Evolutionary conservation across 2,888 invertebrate genomes (phyloP).

Genomic region (Caenorhabditis auriculariae): DNA sequence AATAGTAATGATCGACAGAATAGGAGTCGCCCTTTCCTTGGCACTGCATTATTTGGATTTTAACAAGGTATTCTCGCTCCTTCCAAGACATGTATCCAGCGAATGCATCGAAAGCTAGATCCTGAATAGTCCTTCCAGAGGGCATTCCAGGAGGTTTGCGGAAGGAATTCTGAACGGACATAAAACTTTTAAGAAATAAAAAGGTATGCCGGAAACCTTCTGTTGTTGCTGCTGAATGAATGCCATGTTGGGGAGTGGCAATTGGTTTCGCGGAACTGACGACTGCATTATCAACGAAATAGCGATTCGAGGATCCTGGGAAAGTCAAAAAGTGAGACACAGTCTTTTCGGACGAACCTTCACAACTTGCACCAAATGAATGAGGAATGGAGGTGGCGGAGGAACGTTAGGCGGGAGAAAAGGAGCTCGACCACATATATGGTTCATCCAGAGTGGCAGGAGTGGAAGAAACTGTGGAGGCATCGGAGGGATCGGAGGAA

Average conservation of each 20-base stretch:
- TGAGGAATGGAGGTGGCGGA: constrained; percentile 36
- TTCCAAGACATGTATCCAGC: constrained; percentile 85
- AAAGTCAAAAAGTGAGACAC: background rate
- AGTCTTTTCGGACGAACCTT: constrained; percentile 10
- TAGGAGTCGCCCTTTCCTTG: constrained; percentile 91
- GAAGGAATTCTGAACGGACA: constrained; percentile 1
- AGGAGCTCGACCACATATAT: constrained; percentile 16
- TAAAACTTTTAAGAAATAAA: background rate
- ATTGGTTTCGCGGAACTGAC: constrained; percentile 10
- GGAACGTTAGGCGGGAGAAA: constrained; percentile 34
- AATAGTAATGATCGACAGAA: constrained; percentile 94
- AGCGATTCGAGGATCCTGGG: constrained; percentile 24
- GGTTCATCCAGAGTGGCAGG: constrained; percentile 35
- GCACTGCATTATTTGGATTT: constrained; percentile 85
- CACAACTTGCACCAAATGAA: constrained; percentile 20
- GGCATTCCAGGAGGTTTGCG: constrained; percentile 39
- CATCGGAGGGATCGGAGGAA: constrained; percentile 22
- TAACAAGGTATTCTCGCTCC: constrained; percentile 93
- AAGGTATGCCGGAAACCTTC: background rate
- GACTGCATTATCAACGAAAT: constrained; percentile 21
- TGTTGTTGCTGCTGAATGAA: constrained; percentile 2
- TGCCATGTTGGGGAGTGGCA: constrained; percentile 8
- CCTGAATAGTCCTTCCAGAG: constrained; percentile 55
- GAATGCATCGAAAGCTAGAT: constrained; percentile 59
- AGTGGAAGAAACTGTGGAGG: constrained; percentile 33